Conservation (phyloP, 2,888 invertebrate species). For the Conchocele bisecta region DNA sequence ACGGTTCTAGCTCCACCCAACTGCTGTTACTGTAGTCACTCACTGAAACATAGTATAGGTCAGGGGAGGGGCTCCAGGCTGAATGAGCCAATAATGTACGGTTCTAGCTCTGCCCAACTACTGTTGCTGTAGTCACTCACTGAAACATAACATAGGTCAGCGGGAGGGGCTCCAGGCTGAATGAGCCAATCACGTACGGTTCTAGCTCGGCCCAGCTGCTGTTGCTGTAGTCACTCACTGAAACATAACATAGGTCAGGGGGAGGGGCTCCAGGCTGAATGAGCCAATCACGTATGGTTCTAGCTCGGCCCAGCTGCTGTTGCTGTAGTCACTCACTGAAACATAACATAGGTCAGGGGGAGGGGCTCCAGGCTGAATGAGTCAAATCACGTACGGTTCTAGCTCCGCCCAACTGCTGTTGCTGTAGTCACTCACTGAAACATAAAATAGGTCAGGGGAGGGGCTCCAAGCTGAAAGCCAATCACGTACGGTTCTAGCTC, state of each 20-base stretch:
- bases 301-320: constrained; percentile 96
- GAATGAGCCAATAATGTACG: constrained; percentile 93
- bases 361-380: constrained; percentile 93
- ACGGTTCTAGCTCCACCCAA: constrained; percentile 95
- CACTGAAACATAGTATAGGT: neutral
- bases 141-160: constrained; percentile 93
- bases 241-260: constrained; percentile 91
- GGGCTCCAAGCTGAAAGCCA: constrained; percentile 94
- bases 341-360: constrained; percentile 90
- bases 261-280: constrained; percentile 92
- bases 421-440: constrained; percentile 92
- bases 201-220: constrained; percentile 96
- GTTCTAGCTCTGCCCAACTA: constrained; percentile 95
- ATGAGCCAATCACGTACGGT: constrained; percentile 93
- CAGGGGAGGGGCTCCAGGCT: constrained; percentile 95
- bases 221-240: constrained; percentile 93
- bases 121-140: constrained; percentile 95
- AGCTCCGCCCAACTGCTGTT: constrained; percentile 96
- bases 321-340: constrained; percentile 84
- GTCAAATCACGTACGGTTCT: constrained; percentile 94
- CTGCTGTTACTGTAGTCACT: constrained; percentile 89
- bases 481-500: constrained; percentile 95
- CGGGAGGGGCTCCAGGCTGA: constrained; percentile 92
- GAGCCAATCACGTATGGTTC: constrained; percentile 94
- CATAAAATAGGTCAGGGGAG: constrained; percentile 91